Evolutionary conservation across 1,140 invertebrate species (phyloP), one percentile per base, ranked within the genome.

Genomic region (Drosophila neocordata): DNA sequence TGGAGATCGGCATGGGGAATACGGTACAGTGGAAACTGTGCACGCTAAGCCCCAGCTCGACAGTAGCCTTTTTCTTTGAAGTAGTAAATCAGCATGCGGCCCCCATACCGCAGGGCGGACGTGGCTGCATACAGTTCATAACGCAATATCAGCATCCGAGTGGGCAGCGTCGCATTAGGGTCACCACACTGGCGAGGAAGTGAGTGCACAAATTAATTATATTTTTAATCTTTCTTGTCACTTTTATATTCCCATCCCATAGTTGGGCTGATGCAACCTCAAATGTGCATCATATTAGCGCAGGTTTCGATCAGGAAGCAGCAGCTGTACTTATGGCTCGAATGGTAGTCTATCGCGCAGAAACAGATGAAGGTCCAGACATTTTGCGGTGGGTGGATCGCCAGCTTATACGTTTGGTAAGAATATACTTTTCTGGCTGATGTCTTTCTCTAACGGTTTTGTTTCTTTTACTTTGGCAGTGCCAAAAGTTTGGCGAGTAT

Each of bases 11-110:
- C 62, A 95, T 99, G 92, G 98, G 99, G 44, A 97, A 97, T 55
- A 99, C 99, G 0, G 97, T 96, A 71, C 97, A 99, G 89, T 99
- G 99, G 99, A 99, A 99, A 92, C 95, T 99, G 92, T 99, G 98
- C 92, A 96, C 97, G 0, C 93, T 99, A 8, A 97, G 95, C 58
- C 98, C 98, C 0, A 97, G 96, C 77, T 97, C 97, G 8, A 99
- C 98, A 2, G 95, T 98, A 67, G 96, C 96, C 12, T 94, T 99
- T 65, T 99, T 99, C 93, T 99, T 99, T 92, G 99, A 99, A 93
- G 93, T 99, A 59, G 97, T 98, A 13, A 99, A 98, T 92, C 98
- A 99, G 93, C 98, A 99, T 92, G 95, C 97, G 24, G 96, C 97
- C 7, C 97, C 97, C 0, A 97, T 99, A 74, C 98, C 98, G 0